These are phyloP conservation scores for Hirtodrosophila alboralis DNA, from an alignment of 2,888 invertebrate species.

Conservation along the genomic window DNA sequence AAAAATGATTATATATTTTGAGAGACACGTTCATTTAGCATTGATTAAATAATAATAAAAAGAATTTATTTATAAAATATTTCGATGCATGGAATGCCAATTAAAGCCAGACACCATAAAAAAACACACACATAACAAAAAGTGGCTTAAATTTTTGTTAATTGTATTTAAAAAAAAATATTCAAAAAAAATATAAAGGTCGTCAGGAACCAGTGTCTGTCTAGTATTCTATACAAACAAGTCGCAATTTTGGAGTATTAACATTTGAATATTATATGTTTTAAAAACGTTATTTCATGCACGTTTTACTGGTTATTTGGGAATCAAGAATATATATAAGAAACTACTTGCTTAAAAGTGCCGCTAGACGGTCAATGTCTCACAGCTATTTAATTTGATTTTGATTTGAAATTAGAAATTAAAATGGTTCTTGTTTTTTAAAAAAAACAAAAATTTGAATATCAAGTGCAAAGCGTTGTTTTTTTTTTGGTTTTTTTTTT, in stretches of 20 bases:
- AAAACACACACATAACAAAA: background rate
- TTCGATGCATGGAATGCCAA: slow-evolving; percentile 17
- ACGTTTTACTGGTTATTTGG: slow-evolving; percentile 60
- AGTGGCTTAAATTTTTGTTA: slow-evolving; percentile 1
- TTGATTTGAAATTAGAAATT: no score
- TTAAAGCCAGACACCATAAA: slow-evolving; percentile 19
- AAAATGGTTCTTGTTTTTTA: no score
- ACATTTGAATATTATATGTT: slow-evolving; percentile 8
- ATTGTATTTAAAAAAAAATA: background rate
- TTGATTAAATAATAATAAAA: slow-evolving; percentile 38
- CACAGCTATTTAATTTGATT: background rate
- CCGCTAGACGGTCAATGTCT: slow-evolving; percentile 27
- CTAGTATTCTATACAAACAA: slow-evolving; percentile 22
- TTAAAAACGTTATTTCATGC: slow-evolving; percentile 34
- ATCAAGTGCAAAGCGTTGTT: slow-evolving; percentile 30
- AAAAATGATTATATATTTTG: no score
- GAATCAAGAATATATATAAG: slow-evolving; percentile 1
- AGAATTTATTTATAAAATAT: slow-evolving; percentile 5
- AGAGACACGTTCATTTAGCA: slow-evolving; percentile 53
- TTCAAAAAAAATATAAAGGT: slow-evolving; percentile 26
- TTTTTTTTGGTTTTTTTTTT: background rate
- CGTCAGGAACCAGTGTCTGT: slow-evolving; percentile 10
- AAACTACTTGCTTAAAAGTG: background rate
- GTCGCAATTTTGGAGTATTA: slow-evolving; percentile 29
- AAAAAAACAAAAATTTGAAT: slow-evolving; percentile 18